Percentiles rank a stretch among this genome's conserved stretches.
Evolutionary conservation across 2,797 vertebrate genomes (phyloP).

Genomic region (Polyboroides typus): DNA sequence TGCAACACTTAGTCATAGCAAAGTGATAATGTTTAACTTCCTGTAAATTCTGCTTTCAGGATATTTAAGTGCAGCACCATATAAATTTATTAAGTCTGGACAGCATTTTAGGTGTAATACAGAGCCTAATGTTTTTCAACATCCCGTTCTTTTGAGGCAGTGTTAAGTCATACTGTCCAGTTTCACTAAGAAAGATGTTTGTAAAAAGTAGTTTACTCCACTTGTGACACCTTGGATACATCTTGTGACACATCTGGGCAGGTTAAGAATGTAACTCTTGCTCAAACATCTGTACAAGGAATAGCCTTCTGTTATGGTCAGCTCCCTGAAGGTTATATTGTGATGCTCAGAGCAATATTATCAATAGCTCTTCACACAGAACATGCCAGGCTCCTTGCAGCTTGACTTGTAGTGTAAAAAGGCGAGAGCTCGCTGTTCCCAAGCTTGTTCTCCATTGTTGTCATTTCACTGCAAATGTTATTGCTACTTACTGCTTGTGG

Average conservation of each 20-base stretch:
- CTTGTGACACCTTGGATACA: not conserved
- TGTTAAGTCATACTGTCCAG: not conserved
- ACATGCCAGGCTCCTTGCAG: not conserved
- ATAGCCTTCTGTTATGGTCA: not conserved
- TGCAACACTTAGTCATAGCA: constrained; percentile 37
- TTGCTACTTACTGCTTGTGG: not conserved
- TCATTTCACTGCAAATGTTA: not conserved
- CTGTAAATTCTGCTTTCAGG: constrained; percentile 36
- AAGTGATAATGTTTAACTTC: constrained; percentile 42
- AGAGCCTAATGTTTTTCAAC: constrained; percentile 1
- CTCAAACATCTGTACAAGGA: not conserved
- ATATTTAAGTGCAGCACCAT: not conserved
- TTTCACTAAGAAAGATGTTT: not conserved
- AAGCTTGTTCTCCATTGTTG: not conserved
- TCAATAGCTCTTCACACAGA: not conserved
- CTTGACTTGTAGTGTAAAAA: not conserved
- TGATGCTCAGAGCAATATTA: not conserved
- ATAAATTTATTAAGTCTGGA: constrained; percentile 41
- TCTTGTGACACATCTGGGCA: not conserved
- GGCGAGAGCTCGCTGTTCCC: not conserved
- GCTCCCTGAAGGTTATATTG: not conserved
- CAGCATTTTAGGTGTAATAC: not conserved
- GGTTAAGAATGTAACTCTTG: not conserved
- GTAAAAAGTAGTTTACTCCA: not conserved
- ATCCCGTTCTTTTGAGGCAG: not conserved